These are phyloP conservation scores for Camelus dromedarius DNA, from an alignment of 2,113 vertebrate genomes.

Conservation along the genomic window DNA sequence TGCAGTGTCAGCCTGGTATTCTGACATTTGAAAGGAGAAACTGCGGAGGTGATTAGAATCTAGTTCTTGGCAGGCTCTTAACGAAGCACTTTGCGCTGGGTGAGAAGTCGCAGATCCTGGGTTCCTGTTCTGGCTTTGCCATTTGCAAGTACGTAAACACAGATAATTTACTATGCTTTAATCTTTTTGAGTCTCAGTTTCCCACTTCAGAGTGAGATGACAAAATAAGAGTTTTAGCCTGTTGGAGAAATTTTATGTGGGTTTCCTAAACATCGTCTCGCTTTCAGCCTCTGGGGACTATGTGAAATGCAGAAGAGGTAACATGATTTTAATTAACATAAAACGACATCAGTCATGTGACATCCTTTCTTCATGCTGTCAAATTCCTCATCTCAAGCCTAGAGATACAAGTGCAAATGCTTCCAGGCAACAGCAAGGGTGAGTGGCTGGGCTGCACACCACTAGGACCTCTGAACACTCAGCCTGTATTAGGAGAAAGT, in stretches of 20 bases:
- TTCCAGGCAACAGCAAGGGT: neutral
- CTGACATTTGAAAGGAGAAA: conserved; percentile 57
- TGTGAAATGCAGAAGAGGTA: neutral
- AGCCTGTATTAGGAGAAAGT: neutral
- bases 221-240: neutral
- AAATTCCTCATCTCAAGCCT: neutral
- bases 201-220: neutral
- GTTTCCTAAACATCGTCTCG: neutral
- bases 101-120: neutral
- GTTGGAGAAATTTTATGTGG: neutral
- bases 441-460: neutral
- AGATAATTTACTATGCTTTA: neutral
- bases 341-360: neutral
- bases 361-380: neutral
- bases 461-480: neutral
- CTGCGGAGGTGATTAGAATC: neutral
- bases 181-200: conserved; percentile 23
- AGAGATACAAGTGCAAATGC: neutral
- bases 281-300: neutral
- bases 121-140: neutral
- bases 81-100: neutral
- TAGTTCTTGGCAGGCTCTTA: conserved; percentile 6
- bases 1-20: neutral
- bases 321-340: neutral
- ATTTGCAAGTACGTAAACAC: neutral